phyloP scores from a whole-genome alignment of 2,113 vertebrate species.

The Phoxinus phoxinus region DNA sequence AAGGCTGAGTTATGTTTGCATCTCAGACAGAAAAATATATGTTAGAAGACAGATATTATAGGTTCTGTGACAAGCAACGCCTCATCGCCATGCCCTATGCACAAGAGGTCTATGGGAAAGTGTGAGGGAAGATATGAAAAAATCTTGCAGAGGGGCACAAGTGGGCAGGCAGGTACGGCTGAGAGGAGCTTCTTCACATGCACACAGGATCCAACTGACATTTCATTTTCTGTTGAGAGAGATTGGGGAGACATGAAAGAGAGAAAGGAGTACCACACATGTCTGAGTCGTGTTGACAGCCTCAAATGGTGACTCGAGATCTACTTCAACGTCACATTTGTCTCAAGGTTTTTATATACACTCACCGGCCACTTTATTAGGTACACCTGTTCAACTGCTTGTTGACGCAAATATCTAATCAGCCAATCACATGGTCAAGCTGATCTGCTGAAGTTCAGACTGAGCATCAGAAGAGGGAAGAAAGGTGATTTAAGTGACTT shows the following conservation, averaged over 20 bases:
- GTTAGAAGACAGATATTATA: slow-evolving; percentile 30
- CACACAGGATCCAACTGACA: neutral
- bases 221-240: neutral
- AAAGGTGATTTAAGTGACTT: no score
- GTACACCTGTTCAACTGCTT: no score
- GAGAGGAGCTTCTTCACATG: neutral
- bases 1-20: slow-evolving; percentile 22
- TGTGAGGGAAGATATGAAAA: neutral
- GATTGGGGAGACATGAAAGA: neutral
- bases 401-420: no score
- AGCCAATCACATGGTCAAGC: no score
- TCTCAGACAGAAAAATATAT: slow-evolving; percentile 29
- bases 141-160: neutral
- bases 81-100: neutral
- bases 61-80: slow-evolving; percentile 21
- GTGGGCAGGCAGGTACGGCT: neutral
- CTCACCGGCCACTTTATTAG: no score
- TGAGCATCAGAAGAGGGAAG: no score
- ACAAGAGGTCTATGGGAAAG: neutral
- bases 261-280: neutral
- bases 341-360: neutral
- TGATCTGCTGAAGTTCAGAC: no score
- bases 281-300: neutral
- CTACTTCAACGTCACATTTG: neutral
- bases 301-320: neutral